Evolutionary conservation across 1,140 invertebrate genomes (phyloP).

Genomic region (Probaryconus sp.): DNA sequence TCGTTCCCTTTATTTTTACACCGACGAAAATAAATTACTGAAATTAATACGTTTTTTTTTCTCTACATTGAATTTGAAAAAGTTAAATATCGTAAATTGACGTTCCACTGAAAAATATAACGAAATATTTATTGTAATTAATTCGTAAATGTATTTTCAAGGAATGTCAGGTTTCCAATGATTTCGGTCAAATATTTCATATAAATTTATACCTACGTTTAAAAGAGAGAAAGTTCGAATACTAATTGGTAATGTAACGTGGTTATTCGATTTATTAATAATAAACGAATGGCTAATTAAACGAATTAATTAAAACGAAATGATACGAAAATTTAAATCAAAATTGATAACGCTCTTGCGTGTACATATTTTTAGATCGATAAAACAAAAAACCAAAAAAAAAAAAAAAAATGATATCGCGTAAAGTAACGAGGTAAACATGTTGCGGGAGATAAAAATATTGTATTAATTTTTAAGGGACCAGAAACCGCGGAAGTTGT

Average conservation of each 20-base stretch:
- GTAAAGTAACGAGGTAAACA: slow-evolving; percentile 40
- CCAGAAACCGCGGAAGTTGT: slow-evolving; percentile 75
- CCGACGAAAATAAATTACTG: no score
- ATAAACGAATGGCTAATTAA: slow-evolving; percentile 9
- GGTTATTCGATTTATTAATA: neutral
- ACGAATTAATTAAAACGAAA: slow-evolving; percentile 20
- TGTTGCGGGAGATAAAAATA: slow-evolving; percentile 64
- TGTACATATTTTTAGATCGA: slow-evolving; percentile 26
- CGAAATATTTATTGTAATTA: no score
- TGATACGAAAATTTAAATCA: slow-evolving; percentile 20
- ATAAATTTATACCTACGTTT: no score
- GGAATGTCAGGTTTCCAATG: no score
- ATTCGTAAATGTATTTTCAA: no score
- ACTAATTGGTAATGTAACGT: neutral
- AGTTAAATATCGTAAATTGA: no score
- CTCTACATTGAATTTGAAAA: no score
- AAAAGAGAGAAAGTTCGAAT: neutral
- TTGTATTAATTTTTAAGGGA: slow-evolving; percentile 73
- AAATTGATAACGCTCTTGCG: neutral
- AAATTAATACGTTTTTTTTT: no score
- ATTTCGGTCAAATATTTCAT: no score
- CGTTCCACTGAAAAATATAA: no score
- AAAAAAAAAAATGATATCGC: slow-evolving; percentile 15
- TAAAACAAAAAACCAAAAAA: no score
- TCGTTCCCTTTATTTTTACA: no score